Percentiles rank a stretch among this genome's conserved stretches.
phyloP scores from a whole-genome alignment of 2,113 vertebrate genomes.

The Macrotus californicus region DNA sequence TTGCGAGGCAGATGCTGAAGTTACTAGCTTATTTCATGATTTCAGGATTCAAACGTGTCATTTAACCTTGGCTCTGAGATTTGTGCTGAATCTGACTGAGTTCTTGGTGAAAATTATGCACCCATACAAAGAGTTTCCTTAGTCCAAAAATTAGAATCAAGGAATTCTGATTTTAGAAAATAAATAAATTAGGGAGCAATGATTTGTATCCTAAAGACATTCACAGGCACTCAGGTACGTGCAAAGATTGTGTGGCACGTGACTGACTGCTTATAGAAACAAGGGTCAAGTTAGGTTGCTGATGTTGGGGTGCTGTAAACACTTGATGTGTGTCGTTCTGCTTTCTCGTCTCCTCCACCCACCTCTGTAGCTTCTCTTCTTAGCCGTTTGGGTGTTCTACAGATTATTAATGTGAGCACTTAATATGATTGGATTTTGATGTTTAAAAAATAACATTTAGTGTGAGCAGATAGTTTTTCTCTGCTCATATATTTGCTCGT shows the following conservation, averaged over 20 bases:
- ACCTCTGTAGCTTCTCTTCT: neutral
- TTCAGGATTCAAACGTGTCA: neutral
- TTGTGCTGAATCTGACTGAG: neutral
- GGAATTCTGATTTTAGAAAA: neutral
- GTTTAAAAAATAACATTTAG: neutral
- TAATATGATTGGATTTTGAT: neutral
- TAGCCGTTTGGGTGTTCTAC: neutral
- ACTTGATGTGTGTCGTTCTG: neutral
- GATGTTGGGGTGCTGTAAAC: neutral
- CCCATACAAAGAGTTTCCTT: neutral
- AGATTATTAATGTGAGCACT: neutral
- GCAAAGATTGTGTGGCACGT: neutral
- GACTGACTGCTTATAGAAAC: neutral
- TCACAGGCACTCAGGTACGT: neutral
- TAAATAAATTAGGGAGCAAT: neutral
- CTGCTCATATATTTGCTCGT: neutral
- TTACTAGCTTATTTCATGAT: constrained; percentile 24
- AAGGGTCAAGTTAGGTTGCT: neutral
- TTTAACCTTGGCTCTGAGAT: constrained; percentile 3
- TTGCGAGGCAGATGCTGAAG: neutral
- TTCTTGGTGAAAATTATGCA: neutral
- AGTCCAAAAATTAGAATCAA: neutral
- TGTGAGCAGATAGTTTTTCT: neutral
- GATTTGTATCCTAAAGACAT: neutral
- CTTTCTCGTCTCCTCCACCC: neutral